Conservation (phyloP, 2,797 vertebrate species). For the Pterois miles region DNA sequence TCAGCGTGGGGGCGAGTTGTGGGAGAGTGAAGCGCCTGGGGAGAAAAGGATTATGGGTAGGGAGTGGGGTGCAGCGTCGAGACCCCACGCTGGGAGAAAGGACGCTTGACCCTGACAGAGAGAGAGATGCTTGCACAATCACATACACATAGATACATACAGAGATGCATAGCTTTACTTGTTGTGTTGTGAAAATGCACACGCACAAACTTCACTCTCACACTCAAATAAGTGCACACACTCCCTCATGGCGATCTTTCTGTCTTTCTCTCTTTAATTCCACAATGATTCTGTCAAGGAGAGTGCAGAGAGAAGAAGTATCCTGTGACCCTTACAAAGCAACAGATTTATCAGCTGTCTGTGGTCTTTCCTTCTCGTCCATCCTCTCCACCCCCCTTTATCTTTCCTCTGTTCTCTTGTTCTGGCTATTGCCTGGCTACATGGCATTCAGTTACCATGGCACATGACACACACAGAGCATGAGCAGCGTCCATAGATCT, state of each 20-base stretch:
- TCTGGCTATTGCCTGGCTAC: slow-evolving; percentile 27
- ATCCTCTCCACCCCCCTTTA: slow-evolving; percentile 27
- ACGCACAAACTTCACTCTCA: background rate
- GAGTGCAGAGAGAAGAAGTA: slow-evolving; percentile 73
- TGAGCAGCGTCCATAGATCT: slow-evolving; percentile 49
- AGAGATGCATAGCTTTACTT: slow-evolving; percentile 29
- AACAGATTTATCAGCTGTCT: slow-evolving; percentile 87
- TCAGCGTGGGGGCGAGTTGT: slow-evolving; percentile 64
- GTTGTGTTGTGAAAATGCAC: background rate
- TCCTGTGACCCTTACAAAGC: slow-evolving; percentile 85
- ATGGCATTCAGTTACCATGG: slow-evolving; percentile 65
- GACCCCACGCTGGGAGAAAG: slow-evolving; percentile 56
- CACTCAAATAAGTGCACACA: background rate
- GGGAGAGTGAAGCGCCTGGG: slow-evolving; percentile 61
- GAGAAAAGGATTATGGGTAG: slow-evolving; percentile 74
- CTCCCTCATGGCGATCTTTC: slow-evolving; percentile 1
- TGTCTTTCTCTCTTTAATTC: slow-evolving; percentile 1
- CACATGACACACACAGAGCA: slow-evolving; percentile 57
- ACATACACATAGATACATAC: slow-evolving; percentile 8
- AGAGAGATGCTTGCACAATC: slow-evolving; percentile 17
- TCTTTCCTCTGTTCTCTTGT: slow-evolving; percentile 27
- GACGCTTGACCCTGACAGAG: slow-evolving; percentile 56
- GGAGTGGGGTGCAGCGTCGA: slow-evolving; percentile 39
- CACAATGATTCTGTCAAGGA: slow-evolving; percentile 12
- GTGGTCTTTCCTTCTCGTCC: slow-evolving; percentile 83